A percentile compares a stretch with the other conserved stretches of the same genome.
These are phyloP conservation scores for Phycodurus eques DNA, from an alignment of 2,113 vertebrate genomes.

Conservation along the genomic window DNA sequence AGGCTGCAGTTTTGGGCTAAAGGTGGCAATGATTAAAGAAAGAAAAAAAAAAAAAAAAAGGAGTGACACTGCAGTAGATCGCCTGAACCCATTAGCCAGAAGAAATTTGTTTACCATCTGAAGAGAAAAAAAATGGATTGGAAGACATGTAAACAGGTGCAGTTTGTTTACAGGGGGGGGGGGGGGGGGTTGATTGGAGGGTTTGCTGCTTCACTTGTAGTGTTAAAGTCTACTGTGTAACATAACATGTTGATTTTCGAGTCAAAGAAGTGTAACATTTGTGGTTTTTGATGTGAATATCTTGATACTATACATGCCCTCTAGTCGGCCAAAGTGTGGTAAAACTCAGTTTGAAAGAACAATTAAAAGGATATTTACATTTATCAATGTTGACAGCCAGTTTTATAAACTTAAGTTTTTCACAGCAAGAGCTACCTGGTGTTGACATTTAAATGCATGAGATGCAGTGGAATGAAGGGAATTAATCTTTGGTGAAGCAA, in stretches of 20 bases:
- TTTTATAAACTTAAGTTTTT: slow-evolving; percentile 4
- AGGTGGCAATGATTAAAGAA: slow-evolving; percentile 15
- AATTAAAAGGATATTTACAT: background rate
- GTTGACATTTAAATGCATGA: slow-evolving; percentile 25
- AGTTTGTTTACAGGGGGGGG: background rate
- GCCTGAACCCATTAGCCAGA: slow-evolving; percentile 22
- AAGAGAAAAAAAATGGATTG: slow-evolving; percentile 27
- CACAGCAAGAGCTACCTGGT: slow-evolving; percentile 25
- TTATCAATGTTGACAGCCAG: background rate
- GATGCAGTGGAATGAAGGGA: slow-evolving; percentile 32
- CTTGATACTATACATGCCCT: background rate
- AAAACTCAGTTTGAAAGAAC: background rate
- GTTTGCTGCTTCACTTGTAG: background rate
- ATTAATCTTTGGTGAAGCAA: slow-evolving; percentile 51
- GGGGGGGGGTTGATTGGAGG: background rate
- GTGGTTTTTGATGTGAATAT: background rate
- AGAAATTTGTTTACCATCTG: slow-evolving; percentile 28
- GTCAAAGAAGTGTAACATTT: background rate
- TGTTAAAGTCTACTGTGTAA: slow-evolving; percentile 1
- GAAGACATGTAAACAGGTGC: slow-evolving; percentile 23
- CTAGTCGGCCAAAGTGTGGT: background rate
- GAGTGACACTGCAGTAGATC: slow-evolving; percentile 7
- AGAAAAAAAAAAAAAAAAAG: background rate
- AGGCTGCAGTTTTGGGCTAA: slow-evolving; percentile 28
- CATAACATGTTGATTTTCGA: background rate